phyloP scores from a whole-genome alignment of 2,888 invertebrate genomes.

The Cheilosia impressa region DNA sequence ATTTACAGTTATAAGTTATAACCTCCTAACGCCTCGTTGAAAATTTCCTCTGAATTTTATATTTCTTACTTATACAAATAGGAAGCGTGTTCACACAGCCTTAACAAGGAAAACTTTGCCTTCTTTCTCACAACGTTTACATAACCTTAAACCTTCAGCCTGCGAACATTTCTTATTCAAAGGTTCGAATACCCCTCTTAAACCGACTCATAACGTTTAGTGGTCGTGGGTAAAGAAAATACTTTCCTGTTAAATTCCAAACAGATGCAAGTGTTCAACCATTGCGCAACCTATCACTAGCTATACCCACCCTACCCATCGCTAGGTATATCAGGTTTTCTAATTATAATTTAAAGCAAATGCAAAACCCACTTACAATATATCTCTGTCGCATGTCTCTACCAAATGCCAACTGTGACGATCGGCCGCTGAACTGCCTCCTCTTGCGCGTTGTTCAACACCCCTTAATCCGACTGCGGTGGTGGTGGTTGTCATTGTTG shows the following conservation, averaged over 20 bases:
- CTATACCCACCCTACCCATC: not conserved
- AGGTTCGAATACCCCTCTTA: no score
- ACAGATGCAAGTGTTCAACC: slow-evolving; percentile 41
- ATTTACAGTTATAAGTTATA: no score
- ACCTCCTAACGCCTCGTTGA: no score
- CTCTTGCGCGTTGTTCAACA: slow-evolving; percentile 13
- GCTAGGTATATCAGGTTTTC: not conserved
- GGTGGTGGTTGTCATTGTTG: slow-evolving; percentile 62
- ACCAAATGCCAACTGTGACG: slow-evolving; percentile 76
- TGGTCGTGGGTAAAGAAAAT: no score
- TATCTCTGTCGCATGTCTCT: slow-evolving; percentile 66
- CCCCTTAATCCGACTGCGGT: slow-evolving; percentile 46
- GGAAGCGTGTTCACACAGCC: no score
- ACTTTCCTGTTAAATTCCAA: slow-evolving; percentile 19
- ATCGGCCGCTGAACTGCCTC: slow-evolving; percentile 21
- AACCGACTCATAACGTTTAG: no score
- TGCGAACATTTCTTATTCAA: no score
- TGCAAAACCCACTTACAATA: slow-evolving; percentile 65
- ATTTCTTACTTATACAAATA: no score
- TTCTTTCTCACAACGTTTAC: no score
- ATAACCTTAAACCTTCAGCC: no score
- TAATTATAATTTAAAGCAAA: slow-evolving; percentile 38
- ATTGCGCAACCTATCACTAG: slow-evolving; percentile 34
- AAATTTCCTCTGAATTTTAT: no score
- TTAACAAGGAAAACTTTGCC: no score